Base-by-base conservation (phyloP, 2,888 invertebrate genomes). In the Folsomia candida region DNA sequence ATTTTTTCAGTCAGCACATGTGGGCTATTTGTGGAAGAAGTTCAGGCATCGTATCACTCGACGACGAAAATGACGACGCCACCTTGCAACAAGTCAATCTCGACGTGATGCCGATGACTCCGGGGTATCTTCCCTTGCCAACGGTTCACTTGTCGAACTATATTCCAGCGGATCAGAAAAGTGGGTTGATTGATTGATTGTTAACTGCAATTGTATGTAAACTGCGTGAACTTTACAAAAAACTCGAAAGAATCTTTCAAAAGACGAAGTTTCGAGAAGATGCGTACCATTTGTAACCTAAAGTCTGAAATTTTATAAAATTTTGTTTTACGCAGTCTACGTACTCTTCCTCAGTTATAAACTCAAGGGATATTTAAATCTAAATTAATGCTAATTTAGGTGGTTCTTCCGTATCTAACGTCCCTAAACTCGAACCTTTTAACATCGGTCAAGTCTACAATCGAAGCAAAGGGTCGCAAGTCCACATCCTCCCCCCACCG, bases 21-120 rank as follows among this genome's bases (percentile, higher is more conserved):
- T 97, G 97, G 97, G 94, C 94, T 0, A 91, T 96, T 27, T 90
- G 93, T 81, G 95, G 95, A 1, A 87, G 93, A 68, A 93, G 94
- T 28, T 93, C 81, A 90, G 91, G 91, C 71, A 89, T 91, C 2
- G 87, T 91, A 77, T 87, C 88, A 20, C 86, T 92, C 85, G 89
- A 88, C 85, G 89, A 88, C 71, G 86, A 87, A 64, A 85, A 86
- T 2, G 88, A 89, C 70, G n/a, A n/a, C n/a, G n/a, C n/a, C n/a
- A 4, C 54, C 1, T 87, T 88, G 11, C 82, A 82, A 73, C 92
- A 92, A 83, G 91, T 94, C 62, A 88, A 89, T 0, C 83, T 97
- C 76, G 95, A 96, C 81, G 93, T 96, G 47, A 93, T 96, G 91
- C 96, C 96, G 2, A 84, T 97, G n/a, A 90, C 90, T 25, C 91